Base-by-base conservation (phyloP, 2,113 vertebrate species). In the Megaleporinus macrocephalus region DNA sequence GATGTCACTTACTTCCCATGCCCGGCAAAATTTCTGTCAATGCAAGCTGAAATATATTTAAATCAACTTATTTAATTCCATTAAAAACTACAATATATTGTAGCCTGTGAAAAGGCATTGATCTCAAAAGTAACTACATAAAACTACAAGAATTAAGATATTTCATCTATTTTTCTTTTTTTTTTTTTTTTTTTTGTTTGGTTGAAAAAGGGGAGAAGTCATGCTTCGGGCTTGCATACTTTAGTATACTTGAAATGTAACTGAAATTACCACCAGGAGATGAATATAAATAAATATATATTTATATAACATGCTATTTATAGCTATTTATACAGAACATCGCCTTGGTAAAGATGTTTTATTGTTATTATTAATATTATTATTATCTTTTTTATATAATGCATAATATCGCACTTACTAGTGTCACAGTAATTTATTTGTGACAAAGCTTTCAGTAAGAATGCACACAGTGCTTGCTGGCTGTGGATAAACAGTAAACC, bases 71-170 rank as follows among this genome's bases (percentile, higher is more conserved):
- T 83, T 65, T 89, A 84, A 84, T 47, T 72, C 29, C 22, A 29
- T 62, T 13, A 0, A 47, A 73, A 49, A 9, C 22, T 26, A 47
- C 18, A 15, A 5, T 53, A 3, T 53, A 20, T 53, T 53, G 2
- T 44, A 30, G 16, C 29, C 29, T 66, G 26, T 66, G 26, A 33
- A 66, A 66, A 30, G 26, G 30, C 30, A 30, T 30, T 20, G 33
- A 68, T 22, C 30, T 89, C 72, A 85, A 87, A 27, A 27, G 41
- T 26, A 44, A 44, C 90, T 96, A 93, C 95, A 94, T 95, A 94
- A 93, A 93, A 89, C 90, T 80, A 84, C 91, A 90, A 91, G 22
- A 57, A 36, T 18, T 33, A 27, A 41, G 36, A 49, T 6, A n/a
- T 57, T 57, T 57, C 49, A n/a, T 22, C 89, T 86, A 88, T 85